A percentile compares a stretch with the other conserved stretches of the same genome.
These are phyloP conservation scores for Platycheirus albimanus DNA, from an alignment of 2,888 invertebrate species.

Conservation along the genomic window DNA sequence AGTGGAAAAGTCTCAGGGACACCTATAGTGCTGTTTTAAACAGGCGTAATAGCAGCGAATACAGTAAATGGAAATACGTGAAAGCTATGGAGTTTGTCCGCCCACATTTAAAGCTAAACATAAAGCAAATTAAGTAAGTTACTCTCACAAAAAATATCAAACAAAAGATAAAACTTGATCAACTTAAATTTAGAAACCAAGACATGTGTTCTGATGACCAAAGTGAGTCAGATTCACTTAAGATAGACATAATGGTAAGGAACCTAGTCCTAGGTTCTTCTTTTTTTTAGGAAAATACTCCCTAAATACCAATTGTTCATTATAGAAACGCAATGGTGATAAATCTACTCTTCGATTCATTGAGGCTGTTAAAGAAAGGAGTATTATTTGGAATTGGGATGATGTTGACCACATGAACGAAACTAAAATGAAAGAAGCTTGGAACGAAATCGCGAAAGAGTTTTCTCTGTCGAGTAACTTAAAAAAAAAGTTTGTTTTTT, in stretches of 20 bases:
- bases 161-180: too few relatives aligned
- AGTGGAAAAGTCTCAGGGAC: background rate
- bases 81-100: constrained; percentile 1
- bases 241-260: background rate
- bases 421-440: background rate
- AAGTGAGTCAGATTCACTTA: background rate
- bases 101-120: background rate
- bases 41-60: background rate
- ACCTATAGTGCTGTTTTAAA: background rate
- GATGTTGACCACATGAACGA: background rate
- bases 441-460: constrained; percentile 1
- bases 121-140: background rate
- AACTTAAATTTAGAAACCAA: too few relatives aligned
- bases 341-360: background rate
- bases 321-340: background rate
- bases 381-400: constrained; percentile 8
- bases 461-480: background rate
- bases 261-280: background rate
- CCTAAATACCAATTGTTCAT: too few relatives aligned
- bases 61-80: constrained; percentile 1
- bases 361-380: background rate
- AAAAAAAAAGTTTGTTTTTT: background rate
- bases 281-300: too few relatives aligned
- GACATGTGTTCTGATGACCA: background rate
- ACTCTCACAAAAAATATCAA: background rate